Percentiles rank a stretch among this genome's conserved stretches.
Conservation (phyloP, 2,888 invertebrate genomes). For the Aphidius colemani region DNA sequence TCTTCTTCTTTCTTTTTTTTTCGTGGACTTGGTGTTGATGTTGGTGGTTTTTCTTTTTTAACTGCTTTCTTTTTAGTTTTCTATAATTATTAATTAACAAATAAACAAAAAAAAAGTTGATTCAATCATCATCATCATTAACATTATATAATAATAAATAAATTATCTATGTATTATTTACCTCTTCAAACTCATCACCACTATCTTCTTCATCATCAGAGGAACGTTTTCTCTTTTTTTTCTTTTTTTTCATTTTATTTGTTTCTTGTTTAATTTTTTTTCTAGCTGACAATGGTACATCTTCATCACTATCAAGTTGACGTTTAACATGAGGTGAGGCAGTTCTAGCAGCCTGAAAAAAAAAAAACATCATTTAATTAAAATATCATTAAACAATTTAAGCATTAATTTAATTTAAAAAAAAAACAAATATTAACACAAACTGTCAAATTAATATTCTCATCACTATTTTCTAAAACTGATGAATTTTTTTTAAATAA, state of each 20-base stretch:
- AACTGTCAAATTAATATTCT: neutral
- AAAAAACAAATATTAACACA: neutral
- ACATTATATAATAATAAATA: neutral
- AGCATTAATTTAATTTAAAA: neutral
- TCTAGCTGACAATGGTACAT: slow-evolving; percentile 69
- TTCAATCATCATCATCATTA: neutral
- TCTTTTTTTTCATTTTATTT: slow-evolving; percentile 67
- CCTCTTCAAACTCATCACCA: slow-evolving; percentile 50
- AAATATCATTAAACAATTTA: neutral
- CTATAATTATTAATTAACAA: slow-evolving; percentile 31
- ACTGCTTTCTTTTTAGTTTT: slow-evolving; percentile 50
- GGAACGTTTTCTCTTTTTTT: slow-evolving; percentile 49
- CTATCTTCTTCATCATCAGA: slow-evolving; percentile 44
- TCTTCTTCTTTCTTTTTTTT: slow-evolving; percentile 81
- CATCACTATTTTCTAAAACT: neutral
- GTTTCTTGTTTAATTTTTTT: slow-evolving; percentile 71
- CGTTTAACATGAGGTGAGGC: slow-evolving; percentile 56
- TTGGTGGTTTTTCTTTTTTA: slow-evolving; percentile 47
- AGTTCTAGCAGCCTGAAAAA: slow-evolving; percentile 42
- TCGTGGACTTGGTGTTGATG: slow-evolving; percentile 62
- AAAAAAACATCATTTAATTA: neutral
- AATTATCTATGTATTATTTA: slow-evolving; percentile 28
- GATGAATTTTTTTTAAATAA: neutral
- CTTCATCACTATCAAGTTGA: slow-evolving; percentile 67
- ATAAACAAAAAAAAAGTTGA: neutral